Evolutionary conservation across 2,113 vertebrate species (phyloP), one percentile per base, ranked within the genome.

Genomic region (Maccullochella peelii): DNA sequence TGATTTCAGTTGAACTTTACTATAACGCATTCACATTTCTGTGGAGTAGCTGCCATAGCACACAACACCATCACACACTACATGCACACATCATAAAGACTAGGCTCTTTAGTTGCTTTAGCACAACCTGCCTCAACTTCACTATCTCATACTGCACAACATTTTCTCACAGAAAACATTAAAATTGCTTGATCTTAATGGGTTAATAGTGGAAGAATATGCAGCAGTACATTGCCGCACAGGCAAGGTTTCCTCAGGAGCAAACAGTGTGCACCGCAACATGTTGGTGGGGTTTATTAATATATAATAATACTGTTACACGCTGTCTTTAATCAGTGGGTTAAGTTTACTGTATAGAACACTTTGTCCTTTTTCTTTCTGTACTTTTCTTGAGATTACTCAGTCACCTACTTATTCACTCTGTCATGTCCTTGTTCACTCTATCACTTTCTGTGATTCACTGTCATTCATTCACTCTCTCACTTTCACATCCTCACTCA

Each of bases 181-280:
- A 3, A 21, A 73, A 2, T 6, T 5, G 38, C 25, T 10, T 36
- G 8, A 20, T 49, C 18, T 42, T 20, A 6, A 25, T 8, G 75
- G 58, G 66, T 52, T 59, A 14, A 30, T 10, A 5, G 49, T 42
- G 82, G 25, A 20, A 30, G 44, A 27, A 63, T 61, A 11, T 58
- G 61, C 71, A 75, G 11, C 47, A 70, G 63, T 2, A 11, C 47
- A 14, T 49, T 73, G 66, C 72, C 80, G 72, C 38, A 70, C 11
- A 71, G 25, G 40, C 23, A 25, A 25, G 55, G 69, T 10, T 12
- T 83, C 59, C 72, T 77, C 42, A 16, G 71, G 65, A 18, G 70
- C 40, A 58, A 58, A 67, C 50, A 38, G 25, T 18, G 8, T 55
- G 49, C 25, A 47, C 25, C 15, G 44, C 50, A 83, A 73, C 68